These are phyloP conservation scores for Molossus molossus DNA, from an alignment of 2,797 vertebrate genomes.

Conservation along the genomic window DNA sequence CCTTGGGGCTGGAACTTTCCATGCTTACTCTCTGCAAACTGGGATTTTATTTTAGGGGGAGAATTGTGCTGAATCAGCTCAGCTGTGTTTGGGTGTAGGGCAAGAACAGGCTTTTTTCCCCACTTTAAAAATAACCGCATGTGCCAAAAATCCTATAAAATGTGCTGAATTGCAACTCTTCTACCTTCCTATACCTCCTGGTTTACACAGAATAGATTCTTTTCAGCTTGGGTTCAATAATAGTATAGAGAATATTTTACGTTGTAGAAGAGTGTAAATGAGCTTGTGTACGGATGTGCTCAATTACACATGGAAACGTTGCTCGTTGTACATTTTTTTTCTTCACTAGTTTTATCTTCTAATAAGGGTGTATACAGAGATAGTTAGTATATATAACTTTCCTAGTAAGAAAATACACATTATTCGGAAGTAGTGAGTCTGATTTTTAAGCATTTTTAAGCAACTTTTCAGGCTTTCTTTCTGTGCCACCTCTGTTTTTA, in stretches of 20 bases:
- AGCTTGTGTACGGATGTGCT: neutral
- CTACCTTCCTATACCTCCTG: slow-evolving; percentile 73
- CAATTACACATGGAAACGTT: neutral
- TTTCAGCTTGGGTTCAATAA: slow-evolving; percentile 17
- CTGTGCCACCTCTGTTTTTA: neutral
- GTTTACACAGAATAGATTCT: slow-evolving; percentile 74
- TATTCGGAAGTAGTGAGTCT: neutral
- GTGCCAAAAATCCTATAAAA: slow-evolving; percentile 82
- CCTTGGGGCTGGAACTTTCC: slow-evolving; percentile 84
- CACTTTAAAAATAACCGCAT: slow-evolving; percentile 84
- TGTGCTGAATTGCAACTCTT: slow-evolving; percentile 83
- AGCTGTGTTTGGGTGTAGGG: slow-evolving; percentile 86
- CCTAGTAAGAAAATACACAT: neutral
- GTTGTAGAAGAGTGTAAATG: neutral
- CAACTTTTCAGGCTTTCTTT: neutral
- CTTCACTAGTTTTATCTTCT: neutral
- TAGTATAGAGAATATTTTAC: neutral
- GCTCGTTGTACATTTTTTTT: neutral
- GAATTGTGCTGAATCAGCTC: slow-evolving; percentile 87
- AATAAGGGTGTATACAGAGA: neutral
- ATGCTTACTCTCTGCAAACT: slow-evolving; percentile 81
- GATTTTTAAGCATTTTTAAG: neutral
- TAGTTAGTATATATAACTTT: neutral
- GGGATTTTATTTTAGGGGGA: slow-evolving; percentile 85
- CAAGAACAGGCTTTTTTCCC: slow-evolving; percentile 73